Conservation (phyloP, 2,113 vertebrate species). For the Proterorhinus semilunaris region DNA sequence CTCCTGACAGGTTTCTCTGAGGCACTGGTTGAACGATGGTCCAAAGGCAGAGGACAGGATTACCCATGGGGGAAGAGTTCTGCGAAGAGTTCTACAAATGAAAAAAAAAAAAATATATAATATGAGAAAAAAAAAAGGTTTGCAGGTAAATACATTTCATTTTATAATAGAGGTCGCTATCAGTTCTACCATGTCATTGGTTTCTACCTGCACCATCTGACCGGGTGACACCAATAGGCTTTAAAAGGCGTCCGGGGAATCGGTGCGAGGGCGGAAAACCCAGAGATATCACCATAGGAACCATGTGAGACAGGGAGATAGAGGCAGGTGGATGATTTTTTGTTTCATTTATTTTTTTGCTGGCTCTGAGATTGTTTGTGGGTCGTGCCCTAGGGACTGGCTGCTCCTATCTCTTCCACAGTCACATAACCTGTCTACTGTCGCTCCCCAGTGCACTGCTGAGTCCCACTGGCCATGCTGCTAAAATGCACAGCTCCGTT, state of each 20-base stretch:
- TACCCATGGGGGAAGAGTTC: no score
- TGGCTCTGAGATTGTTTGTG: slow-evolving; percentile 56
- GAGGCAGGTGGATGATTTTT: slow-evolving; percentile 63
- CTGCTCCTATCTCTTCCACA: slow-evolving; percentile 52
- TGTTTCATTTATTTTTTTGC: slow-evolving; percentile 39
- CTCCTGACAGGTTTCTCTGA: no score
- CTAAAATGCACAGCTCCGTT: slow-evolving; percentile 57
- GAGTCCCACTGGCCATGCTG: slow-evolving; percentile 53
- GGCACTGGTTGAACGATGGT: no score
- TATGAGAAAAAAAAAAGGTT: background rate
- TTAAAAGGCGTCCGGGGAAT: slow-evolving; percentile 31
- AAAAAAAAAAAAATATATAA: no score
- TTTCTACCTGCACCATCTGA: slow-evolving; percentile 18
- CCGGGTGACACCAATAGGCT: slow-evolving; percentile 38
- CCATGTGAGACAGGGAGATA: slow-evolving; percentile 58
- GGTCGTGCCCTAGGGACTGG: slow-evolving; percentile 29
- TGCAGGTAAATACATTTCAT: background rate
- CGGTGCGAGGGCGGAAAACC: slow-evolving; percentile 28
- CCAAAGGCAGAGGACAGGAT: no score
- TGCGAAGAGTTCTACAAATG: no score
- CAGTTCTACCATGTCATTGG: background rate
- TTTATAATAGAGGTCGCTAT: background rate
- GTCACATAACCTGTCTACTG: slow-evolving; percentile 45
- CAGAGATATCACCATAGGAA: slow-evolving; percentile 41
- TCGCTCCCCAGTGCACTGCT: slow-evolving; percentile 36